These are phyloP conservation scores for Tokudaia muenninki DNA, from an alignment of 2,797 vertebrate species.

Conservation along the genomic window DNA sequence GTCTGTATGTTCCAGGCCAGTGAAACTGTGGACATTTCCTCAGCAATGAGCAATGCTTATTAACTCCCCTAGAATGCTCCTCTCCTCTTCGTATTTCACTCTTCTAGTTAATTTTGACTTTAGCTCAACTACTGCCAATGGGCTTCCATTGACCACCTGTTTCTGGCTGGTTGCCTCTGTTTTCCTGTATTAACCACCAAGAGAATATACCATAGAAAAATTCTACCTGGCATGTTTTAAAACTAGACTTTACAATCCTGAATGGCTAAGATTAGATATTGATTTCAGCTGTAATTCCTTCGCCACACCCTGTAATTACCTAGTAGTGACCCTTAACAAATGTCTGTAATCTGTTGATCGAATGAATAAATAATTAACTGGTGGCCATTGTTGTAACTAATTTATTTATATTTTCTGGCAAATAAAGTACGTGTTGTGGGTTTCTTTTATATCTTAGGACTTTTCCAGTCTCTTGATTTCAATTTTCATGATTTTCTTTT, in stretches of 20 bases:
- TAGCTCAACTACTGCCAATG: neutral
- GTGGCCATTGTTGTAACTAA: conserved; percentile 42
- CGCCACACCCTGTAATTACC: neutral
- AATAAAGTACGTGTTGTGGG: neutral
- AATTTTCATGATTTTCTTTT: conserved; percentile 62
- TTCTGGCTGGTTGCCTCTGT: neutral
- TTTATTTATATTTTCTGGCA: conserved; percentile 43
- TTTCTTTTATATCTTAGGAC: conserved; percentile 13
- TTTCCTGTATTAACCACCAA: neutral
- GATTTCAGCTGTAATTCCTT: neutral
- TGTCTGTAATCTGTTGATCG: neutral
- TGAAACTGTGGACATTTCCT: too few relatives aligned
- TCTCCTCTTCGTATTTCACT: neutral
- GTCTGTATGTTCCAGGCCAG: neutral
- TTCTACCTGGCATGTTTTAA: neutral
- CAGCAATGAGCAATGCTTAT: neutral
- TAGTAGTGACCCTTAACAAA: neutral
- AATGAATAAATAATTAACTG: conserved; percentile 27
- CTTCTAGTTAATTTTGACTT: neutral
- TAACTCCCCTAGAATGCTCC: neutral
- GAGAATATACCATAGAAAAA: neutral
- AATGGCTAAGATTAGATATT: neutral
- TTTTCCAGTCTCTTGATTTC: conserved; percentile 31
- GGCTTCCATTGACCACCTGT: neutral
- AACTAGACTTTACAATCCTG: neutral